Base-by-base conservation (phyloP, 2,888 invertebrate genomes). In the Lasioglossum morio region DNA sequence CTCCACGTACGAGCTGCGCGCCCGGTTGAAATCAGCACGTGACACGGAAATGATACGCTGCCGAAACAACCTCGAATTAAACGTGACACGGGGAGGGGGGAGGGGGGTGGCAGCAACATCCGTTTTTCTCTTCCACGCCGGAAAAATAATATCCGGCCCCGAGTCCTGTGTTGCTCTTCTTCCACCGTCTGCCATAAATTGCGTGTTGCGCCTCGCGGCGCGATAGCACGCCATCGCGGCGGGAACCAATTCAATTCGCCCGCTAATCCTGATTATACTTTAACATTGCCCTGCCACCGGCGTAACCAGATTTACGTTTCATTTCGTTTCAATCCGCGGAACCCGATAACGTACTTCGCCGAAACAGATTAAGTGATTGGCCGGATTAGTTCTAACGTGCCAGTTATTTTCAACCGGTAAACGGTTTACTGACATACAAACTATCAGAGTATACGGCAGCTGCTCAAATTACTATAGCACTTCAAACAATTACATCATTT, bases 111-210 rank as follows among this genome's bases (percentile, higher is more conserved):
- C 74, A 46, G 30, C 66, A 34, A 40, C 74, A 60, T 82, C 77
- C 74, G 73, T 66, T 48, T 82, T 76, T 76, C 66, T 53, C 40
- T 48, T 16, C 23, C 70, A 23, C 43, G 72, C 46, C 34, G 77
- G 82, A 72, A 40, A 81, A 86, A 87, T 83, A 86, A 86, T 83
- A 83, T 86, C 86, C 83, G 75, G 80, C 72, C 63, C 63, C 1
- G 30, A 4, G 66, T 82, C 77, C 77, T 82, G 82, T 85, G 85
- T 86, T 76, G 82, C 79, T 76, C 75, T 43, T 78, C 83, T 76
- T 82, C 70, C 80, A 73, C n/a, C 72, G 66, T 70, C 60, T 63
- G 69, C 72, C 73, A 73, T 76, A 81, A 86, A 86, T 81, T 86
- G 83, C 70, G 72, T 75, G 77, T 66, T 78, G 80, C 43, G 46